phyloP scores from a whole-genome alignment of 1,140 invertebrate species.

The Heliconius melpomene region DNA sequence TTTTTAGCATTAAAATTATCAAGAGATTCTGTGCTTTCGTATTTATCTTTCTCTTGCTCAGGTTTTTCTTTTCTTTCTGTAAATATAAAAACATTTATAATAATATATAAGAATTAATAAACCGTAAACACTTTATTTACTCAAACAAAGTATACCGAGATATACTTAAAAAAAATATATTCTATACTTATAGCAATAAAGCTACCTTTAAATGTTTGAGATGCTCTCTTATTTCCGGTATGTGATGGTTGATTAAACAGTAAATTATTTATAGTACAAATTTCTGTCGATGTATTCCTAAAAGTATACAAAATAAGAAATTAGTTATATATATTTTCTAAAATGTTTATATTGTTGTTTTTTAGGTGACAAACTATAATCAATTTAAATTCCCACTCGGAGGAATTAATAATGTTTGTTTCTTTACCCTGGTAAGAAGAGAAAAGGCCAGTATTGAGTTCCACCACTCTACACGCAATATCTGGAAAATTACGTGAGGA shows the following conservation, averaged over 20 bases:
- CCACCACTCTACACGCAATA: too few species aligned
- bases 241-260: conserved; percentile 59
- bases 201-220: conserved; percentile 32
- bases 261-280: conserved; percentile 58
- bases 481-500: too few species aligned
- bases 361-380: too few species aligned
- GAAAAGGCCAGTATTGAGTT: too few species aligned
- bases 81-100: not conserved
- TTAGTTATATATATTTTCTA: too few species aligned
- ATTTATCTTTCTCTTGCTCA: conserved; percentile 36
- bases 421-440: too few species aligned
- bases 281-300: conserved; percentile 52
- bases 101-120: too few species aligned
- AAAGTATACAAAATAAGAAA: conserved; percentile 22
- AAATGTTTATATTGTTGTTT: too few species aligned
- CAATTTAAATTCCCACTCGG: too few species aligned
- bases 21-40: conserved; percentile 32
- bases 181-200: not conserved
- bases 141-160: not conserved
- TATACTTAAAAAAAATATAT: too few species aligned
- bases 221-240: conserved; percentile 38
- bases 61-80: conserved; percentile 32
- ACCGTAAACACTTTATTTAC: not conserved
- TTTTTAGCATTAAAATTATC: conserved; percentile 33
- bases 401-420: too few species aligned